Conservation (phyloP, 2,888 invertebrate genomes). For the Branchellion lobata region DNA sequence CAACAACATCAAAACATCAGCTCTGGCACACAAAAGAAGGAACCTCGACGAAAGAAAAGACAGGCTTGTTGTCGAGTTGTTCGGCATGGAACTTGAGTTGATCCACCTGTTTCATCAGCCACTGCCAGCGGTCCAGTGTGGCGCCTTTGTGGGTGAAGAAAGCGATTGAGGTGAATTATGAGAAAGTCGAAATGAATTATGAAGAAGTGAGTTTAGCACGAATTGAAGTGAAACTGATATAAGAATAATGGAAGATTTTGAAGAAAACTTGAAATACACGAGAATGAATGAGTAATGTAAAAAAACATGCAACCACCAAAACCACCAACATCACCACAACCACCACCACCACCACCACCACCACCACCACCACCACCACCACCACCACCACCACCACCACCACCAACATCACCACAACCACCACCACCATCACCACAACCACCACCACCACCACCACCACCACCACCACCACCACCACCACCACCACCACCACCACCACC, state of each 20-base stretch:
- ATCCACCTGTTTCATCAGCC: not conserved
- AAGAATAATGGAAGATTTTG: not conserved
- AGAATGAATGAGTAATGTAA: too few relatives aligned
- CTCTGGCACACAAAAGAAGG: too few relatives aligned
- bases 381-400: slow-evolving; percentile 11
- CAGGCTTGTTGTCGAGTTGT: slow-evolving; percentile 68
- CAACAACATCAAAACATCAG: too few relatives aligned
- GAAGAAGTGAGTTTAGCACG: not conserved
- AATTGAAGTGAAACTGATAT: too few relatives aligned
- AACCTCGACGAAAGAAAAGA: slow-evolving; percentile 85
- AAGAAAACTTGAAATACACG: not conserved
- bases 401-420: too few relatives aligned
- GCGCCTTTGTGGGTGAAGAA: not conserved
- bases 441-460: not conserved
- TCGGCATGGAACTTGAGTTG: slow-evolving; percentile 61
- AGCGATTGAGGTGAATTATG: not conserved
- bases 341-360: not conserved
- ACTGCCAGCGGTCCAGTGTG: not conserved
- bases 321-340: too few relatives aligned
- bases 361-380: slow-evolving; percentile 12
- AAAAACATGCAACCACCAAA: too few relatives aligned
- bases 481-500: slow-evolving; percentile 8
- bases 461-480: not conserved
- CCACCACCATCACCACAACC: too few relatives aligned
- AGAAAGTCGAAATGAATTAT: not conserved